Evolutionary conservation across 2,113 vertebrate species (phyloP), one percentile per base, ranked within the genome.

Genomic region (Pheucticus melanocephalus): DNA sequence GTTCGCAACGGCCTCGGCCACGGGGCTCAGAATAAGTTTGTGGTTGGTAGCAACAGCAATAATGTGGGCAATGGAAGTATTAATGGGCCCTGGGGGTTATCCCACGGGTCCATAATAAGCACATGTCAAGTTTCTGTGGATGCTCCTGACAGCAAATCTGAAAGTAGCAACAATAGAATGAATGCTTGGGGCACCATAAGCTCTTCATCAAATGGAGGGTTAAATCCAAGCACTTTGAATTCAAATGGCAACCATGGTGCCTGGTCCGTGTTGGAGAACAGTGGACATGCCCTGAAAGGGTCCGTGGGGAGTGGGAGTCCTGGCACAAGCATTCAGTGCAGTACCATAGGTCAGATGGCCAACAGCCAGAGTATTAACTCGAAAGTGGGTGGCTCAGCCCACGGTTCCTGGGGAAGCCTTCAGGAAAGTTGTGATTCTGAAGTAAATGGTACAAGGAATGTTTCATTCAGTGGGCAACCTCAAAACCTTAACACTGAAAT

Each of bases 401-500:
- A 99, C 94, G 97, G 96, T 97, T 98, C 98, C 98, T 99, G 98
- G 98, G 98, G 98, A 97, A 98, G 96, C 94, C 98, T 98, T 97
- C 98, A 98, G 98, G 98, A 98, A 96, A 98, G 97, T 94, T 98
- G 98, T 91, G 99, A 99, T 94, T 96, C 97, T 88, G 99, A 99
- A 98, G 97, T 98, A 92, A 99, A 98, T 98, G 99, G 99, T 99
- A 99, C 99, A 98, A 98, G 98, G 98, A 99, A 99, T 98, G 98
- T 98, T 98, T 98, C 98, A 97, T 98, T 98, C 97, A 98, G 98
- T 98, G 99, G 98, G 98, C 99, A 99, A 98, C 98, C 98, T 98
- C 98, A 98, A 96, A 99, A 98, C 98, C 98, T 99, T 97, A 99
- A 99, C 99, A 98, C 99, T 99, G 99, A 99, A 98, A 98, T 98